phyloP scores from a whole-genome alignment of 2,888 invertebrate genomes.

The Mimumesa dahlbomi region DNA sequence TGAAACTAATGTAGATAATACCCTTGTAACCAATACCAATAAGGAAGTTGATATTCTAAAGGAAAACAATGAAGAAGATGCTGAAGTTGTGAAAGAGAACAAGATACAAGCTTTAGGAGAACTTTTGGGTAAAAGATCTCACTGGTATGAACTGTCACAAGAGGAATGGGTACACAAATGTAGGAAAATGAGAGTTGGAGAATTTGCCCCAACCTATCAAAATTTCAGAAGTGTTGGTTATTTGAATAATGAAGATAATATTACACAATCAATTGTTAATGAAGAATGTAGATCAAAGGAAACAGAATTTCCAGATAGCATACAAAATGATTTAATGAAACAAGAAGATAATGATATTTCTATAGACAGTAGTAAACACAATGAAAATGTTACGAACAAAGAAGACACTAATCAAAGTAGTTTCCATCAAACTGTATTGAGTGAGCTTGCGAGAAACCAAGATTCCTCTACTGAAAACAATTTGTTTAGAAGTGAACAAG shows the following conservation, averaged over 20 bases:
- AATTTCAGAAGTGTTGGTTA: conserved; percentile 67
- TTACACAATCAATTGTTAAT: background rate
- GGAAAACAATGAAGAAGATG: conserved; percentile 56
- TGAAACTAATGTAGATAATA: background rate
- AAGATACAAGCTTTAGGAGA: conserved; percentile 75
- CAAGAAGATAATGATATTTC: too few relatives aligned
- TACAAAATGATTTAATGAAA: conserved; percentile 6
- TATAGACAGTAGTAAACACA: too few relatives aligned
- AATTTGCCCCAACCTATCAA: conserved; percentile 87
- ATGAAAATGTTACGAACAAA: conserved; percentile 27
- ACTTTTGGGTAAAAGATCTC: conserved; percentile 79
- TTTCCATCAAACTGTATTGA: background rate
- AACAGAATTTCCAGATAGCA: background rate
- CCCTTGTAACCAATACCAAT: conserved; percentile 10
- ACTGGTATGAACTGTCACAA: conserved; percentile 86
- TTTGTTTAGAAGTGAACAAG: background rate
- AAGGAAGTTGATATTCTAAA: conserved; percentile 52
- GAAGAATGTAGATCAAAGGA: conserved; percentile 10
- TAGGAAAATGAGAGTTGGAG: conserved; percentile 86
- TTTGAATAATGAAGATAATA: conserved; percentile 27
- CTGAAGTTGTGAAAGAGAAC: conserved; percentile 70
- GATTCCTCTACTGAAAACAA: background rate
- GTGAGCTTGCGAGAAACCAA: background rate
- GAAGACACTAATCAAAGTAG: background rate
- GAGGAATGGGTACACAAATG: conserved; percentile 90